A percentile compares a stretch with the other conserved stretches of the same genome.
phyloP scores from a whole-genome alignment of 2,888 invertebrate genomes.

The Synergus japonicus region DNA sequence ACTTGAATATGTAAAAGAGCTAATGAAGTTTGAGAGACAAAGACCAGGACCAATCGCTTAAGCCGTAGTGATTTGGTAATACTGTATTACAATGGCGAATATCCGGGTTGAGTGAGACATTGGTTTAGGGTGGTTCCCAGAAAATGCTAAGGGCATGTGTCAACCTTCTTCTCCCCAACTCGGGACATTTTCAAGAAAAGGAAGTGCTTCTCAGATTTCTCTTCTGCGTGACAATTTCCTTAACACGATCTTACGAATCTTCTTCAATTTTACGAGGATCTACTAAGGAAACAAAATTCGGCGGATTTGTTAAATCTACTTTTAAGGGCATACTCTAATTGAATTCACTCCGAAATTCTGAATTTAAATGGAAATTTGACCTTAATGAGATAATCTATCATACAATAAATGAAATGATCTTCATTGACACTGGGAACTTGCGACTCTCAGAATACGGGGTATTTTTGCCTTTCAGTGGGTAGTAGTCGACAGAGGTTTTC shows the following conservation, averaged over 20 bases:
- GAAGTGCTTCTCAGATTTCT: neutral
- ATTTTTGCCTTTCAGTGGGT: too few species aligned
- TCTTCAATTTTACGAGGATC: neutral
- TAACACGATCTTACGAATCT: slow-evolving; percentile 9
- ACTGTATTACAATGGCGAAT: neutral
- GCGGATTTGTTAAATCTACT: slow-evolving; percentile 22
- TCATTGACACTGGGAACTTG: neutral
- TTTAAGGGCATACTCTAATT: slow-evolving; percentile 15
- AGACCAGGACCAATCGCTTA: too few species aligned
- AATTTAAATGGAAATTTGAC: slow-evolving; percentile 22
- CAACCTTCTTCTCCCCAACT: slow-evolving; percentile 1
- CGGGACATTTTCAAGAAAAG: neutral
- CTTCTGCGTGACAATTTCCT: slow-evolving; percentile 24
- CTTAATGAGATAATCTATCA: neutral
- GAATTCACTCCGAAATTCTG: neutral
- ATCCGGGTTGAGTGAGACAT: neutral
- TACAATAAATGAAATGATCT: neutral
- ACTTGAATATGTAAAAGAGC: neutral
- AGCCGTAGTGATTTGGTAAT: neutral
- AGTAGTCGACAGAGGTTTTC: too few species aligned
- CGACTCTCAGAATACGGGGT: neutral
- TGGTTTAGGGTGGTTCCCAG: neutral
- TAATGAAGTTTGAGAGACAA: slow-evolving; percentile 5
- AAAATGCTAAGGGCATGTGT: slow-evolving; percentile 14
- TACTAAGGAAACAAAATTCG: neutral